Evolutionary conservation across 2,888 invertebrate genomes (phyloP).

Genomic region (Stictocephala bisonia): DNA sequence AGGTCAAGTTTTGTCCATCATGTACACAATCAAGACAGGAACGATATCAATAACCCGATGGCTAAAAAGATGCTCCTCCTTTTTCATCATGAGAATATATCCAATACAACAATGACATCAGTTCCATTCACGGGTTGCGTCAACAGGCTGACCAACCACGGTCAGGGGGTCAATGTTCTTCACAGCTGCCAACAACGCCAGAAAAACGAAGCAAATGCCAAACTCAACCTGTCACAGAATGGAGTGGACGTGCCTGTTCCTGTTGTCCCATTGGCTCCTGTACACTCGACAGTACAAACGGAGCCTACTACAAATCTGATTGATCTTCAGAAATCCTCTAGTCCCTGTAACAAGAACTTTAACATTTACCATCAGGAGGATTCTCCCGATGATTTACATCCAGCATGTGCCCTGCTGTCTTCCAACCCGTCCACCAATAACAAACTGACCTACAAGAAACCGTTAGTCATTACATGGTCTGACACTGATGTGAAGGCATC

Average conservation of each 20-base stretch:
- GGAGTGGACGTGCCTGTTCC: neutral
- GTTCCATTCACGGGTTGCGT: slow-evolving; percentile 42
- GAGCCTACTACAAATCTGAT: slow-evolving; percentile 45
- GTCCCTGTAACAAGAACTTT: slow-evolving; percentile 49
- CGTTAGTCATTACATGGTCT: slow-evolving; percentile 38
- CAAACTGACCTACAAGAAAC: slow-evolving; percentile 43
- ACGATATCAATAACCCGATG: slow-evolving; percentile 28
- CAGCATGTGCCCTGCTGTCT: slow-evolving; percentile 11
- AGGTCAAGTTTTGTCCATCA: slow-evolving; percentile 33
- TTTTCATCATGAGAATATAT: slow-evolving; percentile 50
- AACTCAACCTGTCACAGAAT: slow-evolving; percentile 50
- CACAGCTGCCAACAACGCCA: slow-evolving; percentile 46
- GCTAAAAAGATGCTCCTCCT: slow-evolving; percentile 54
- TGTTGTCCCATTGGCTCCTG: slow-evolving; percentile 18
- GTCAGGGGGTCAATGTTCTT: slow-evolving; percentile 41
- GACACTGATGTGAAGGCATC: slow-evolving; percentile 21
- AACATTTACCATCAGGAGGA: slow-evolving; percentile 32
- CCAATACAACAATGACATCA: neutral
- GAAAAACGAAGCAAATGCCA: slow-evolving; percentile 55
- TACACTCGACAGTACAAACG: neutral
- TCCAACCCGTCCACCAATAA: slow-evolving; percentile 24
- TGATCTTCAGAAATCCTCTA: slow-evolving; percentile 49
- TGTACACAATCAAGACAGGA: slow-evolving; percentile 8
- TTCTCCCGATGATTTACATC: slow-evolving; percentile 1
- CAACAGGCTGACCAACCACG: slow-evolving; percentile 21